Evolutionary conservation across 2,888 invertebrate species (phyloP).

Genomic region (Torymus tubicola): DNA sequence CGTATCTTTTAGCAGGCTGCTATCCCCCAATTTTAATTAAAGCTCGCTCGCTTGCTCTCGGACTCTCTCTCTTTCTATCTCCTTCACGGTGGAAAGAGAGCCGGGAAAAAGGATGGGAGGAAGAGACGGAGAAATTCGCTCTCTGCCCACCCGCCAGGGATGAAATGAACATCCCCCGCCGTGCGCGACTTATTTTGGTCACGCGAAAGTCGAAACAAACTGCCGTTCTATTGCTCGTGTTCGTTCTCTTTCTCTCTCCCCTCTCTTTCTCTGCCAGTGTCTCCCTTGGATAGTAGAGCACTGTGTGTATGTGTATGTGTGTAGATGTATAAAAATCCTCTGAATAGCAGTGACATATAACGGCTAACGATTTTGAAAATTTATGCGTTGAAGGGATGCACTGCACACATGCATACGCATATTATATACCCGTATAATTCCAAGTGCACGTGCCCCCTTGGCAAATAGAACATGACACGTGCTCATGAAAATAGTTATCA

Average conservation of each 20-base stretch:
- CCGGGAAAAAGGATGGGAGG: not conserved
- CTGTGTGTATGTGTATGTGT: too few relatives aligned
- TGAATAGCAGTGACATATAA: too few relatives aligned
- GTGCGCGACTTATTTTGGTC: conserved; percentile 68
- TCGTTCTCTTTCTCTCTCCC: not conserved
- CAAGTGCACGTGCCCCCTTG: too few relatives aligned
- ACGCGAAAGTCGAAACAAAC: conserved; percentile 67
- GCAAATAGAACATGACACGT: too few relatives aligned
- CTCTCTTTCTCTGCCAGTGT: too few relatives aligned
- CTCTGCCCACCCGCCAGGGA: conserved; percentile 65
- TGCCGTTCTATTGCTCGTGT: conserved; percentile 58
- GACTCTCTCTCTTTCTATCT: conserved; percentile 46
- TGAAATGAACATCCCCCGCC: conserved; percentile 66
- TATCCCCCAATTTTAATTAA: conserved; percentile 67
- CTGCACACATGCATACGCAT: too few relatives aligned
- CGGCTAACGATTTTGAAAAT: too few relatives aligned
- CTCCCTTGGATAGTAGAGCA: too few relatives aligned
- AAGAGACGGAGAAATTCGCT: conserved; percentile 43
- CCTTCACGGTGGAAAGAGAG: not conserved
- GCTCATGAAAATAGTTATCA: too few relatives aligned
- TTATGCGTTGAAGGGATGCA: too few relatives aligned
- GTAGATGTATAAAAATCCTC: too few relatives aligned
- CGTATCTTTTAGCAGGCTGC: conserved; percentile 42
- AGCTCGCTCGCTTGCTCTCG: conserved; percentile 55
- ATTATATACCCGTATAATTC: too few relatives aligned